These are phyloP conservation scores for Pecten maximus DNA, from an alignment of 2,888 invertebrate species.

Conservation along the genomic window DNA sequence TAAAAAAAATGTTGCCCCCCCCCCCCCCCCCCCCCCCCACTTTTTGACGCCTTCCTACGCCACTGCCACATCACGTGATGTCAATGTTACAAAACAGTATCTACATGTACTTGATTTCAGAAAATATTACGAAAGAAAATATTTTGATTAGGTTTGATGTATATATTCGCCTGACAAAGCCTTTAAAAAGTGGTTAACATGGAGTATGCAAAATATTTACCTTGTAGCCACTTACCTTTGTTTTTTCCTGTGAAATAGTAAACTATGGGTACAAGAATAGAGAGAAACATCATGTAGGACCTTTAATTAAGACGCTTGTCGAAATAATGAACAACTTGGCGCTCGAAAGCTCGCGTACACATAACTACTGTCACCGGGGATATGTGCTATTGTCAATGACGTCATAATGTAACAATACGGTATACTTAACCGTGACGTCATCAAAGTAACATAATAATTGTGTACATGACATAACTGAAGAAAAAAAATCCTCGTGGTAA, in stretches of 20 bases:
- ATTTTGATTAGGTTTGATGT: too few species aligned
- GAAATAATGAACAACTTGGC: neutral
- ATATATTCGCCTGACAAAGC: too few species aligned
- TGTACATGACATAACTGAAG: neutral
- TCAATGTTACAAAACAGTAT: too few species aligned
- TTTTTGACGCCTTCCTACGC: too few species aligned
- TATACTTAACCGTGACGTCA: neutral
- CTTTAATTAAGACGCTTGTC: neutral
- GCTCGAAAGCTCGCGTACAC: neutral
- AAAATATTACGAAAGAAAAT: too few species aligned
- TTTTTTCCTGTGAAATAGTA: neutral
- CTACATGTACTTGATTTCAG: too few species aligned
- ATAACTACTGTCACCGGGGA: neutral
- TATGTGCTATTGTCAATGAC: neutral
- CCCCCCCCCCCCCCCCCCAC: too few species aligned
- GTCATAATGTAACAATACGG: neutral
- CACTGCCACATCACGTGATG: too few species aligned
- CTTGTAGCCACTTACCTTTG: neutral
- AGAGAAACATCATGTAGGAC: neutral
- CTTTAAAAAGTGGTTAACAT: too few species aligned
- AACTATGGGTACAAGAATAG: neutral
- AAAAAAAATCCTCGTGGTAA: too few species aligned
- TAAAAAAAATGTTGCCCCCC: too few species aligned
- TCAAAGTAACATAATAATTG: neutral
- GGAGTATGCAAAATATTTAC: too few species aligned